Evolutionary conservation across 1,140 invertebrate genomes (phyloP), one percentile per base, ranked within the genome.

Genomic region (Pinna nobilis): DNA sequence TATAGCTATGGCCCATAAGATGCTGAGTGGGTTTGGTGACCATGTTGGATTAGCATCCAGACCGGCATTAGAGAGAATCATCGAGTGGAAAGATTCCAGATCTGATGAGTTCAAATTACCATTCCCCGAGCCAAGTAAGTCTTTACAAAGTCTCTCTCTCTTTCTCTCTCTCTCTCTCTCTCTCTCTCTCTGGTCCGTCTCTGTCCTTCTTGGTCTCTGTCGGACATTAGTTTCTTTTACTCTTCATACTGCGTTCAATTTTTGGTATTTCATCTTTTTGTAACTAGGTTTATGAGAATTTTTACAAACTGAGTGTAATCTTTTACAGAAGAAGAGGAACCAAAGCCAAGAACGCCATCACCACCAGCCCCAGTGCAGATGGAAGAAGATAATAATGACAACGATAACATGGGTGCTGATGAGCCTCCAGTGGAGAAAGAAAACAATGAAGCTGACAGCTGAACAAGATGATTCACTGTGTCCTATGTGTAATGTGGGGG

Each of bases 41-140:
- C 84, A 88, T 60, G 75, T 87, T 30, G 78, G 82, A 1, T 33
- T 72, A 28, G 81, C 70, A 47, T 66, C 77, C 53, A 61, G 73
- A 15, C 70, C 70, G 23, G 80, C 79, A 32, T 65, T 88, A 35
- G 77, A 83, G 44, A 72, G 87, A 47, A 61, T 87, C 1, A 77
- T 83, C 11, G 85, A 87, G n/a, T 88, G 87, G 87, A 88, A 88
- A 73, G 85, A 83, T 75, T 66, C 82, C 6, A 77, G 87, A 44
- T 68, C 76, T 15, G 84, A 86, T 81, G 81, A 85, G 15, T 85
- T 87, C 71, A 80, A 79, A 18, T 85, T 85, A 70, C 81, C 80
- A 6, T 76, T 86, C 68, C 82, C 84, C 49, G 79, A 82, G 63
- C 74, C 78, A 72, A 79, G 86, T 87, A 80, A 67, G 79, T 76